Evolutionary conservation across 2,888 invertebrate species (phyloP), one percentile per base, ranked within the genome.

Genomic region (Ennomos erosarius): DNA sequence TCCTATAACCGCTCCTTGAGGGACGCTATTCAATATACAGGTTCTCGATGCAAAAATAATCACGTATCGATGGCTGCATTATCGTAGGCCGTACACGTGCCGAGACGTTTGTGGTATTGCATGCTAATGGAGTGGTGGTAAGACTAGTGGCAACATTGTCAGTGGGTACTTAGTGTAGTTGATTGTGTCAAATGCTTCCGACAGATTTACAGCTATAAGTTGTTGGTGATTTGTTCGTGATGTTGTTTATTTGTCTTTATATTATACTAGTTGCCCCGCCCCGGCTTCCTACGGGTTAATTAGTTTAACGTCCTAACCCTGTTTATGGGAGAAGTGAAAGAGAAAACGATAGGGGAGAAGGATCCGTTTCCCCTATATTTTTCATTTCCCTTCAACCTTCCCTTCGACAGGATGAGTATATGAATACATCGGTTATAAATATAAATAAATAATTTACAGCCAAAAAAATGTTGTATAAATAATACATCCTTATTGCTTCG

Each of bases 71-170:
- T 65, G 68, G 62, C 59, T 70, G 69, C 64, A 69, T 69, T 71
- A 67, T 62, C 68, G 62, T 64, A 56, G 62, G 59, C 55, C 62
- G 61, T 80, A 81, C 85, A 86, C 85, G 86, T 85, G 86, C 72
- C 71, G 52, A 64, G 53, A 64, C 64, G 71, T 67, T 71, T 74
- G 65, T 77, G 73, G 76, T 71, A 74, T 43, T 55, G 64, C 58
- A 65, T 66, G 60, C 66, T 68, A 73, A 70, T 67, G 57, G 47
- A 43, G 38, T 9, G 26, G 26, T 26, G 26, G 11, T 12, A 61
- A 39, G 51, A 43, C 52, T 59, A 55, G 55, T 59, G 69, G 67
- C 71, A 71, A 77, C 74, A 68, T 68, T 75, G 77, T 78, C 55
- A 62, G 54, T 47, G 55, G 59, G 54, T 54, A 59, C 65, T 68